Base-by-base conservation (phyloP, 2,113 vertebrate genomes). In the Otus sunia region DNA sequence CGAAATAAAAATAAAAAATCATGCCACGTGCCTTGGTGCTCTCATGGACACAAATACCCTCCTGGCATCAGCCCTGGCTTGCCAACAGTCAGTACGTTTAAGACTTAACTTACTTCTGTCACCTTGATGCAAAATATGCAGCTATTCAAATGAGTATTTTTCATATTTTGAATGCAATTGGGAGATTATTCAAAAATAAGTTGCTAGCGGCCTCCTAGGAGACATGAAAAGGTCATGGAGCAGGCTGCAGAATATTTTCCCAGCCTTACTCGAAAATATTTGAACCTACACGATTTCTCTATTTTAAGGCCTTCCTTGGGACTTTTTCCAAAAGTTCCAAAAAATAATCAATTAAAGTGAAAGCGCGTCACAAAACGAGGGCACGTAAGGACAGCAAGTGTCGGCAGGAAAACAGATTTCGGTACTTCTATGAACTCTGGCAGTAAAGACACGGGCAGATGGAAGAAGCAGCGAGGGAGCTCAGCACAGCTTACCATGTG, bases 381-480 rank as follows among this genome's bases (percentile, higher is more conserved):
- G 86, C 78, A 4, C 15, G 0, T 83, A 67, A 96, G 93, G 88
- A 94, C 92, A 95, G 81, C 58, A 9, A 90, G 30, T 3, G 68
- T 9, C 25, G 6, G 72, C 79, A 92, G 72, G 90, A 58, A 76
- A 86, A 86, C 2, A 41, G 87, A 71, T 63, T 50, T 56, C 0
- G 1, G 88, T 63, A 45, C 55, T 96, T 95, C 96, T 63, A 90
- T 79, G 92, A 96, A 94, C 92, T 59, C 93, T 93, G 96, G 94
- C 95, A 95, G 95, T 94, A 80, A 14, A 90, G 92, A 4, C 21
- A 8, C 0, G 3, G 87, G 47, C 95, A 94, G 96, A 96, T 95
- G 93, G 94, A 34, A 63, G 84, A 16, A 95, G 93, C 93, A 71
- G 93, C 1, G 2, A 80, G 94, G 90, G 89, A 89, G 77, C 86